Evolutionary conservation across 2,797 vertebrate species (phyloP), one percentile per base, ranked within the genome.

Genomic region (Microcaecilia unicolor): DNA sequence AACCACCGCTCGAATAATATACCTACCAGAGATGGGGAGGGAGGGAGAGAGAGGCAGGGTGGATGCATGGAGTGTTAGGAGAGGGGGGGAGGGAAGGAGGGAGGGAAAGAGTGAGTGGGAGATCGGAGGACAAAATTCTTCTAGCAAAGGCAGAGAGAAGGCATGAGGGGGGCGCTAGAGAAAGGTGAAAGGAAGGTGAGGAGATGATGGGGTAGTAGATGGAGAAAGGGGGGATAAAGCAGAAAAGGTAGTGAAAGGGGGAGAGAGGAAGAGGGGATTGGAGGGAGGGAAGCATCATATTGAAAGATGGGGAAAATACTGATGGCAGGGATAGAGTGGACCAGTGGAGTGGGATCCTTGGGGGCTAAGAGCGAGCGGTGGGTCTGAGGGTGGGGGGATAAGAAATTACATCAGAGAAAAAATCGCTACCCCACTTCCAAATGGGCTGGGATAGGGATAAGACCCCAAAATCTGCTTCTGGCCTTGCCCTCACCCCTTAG

Each of bases 21-120:
- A n/a, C n/a, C n/a, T 34, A 29, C 25, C 61, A 6, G 65, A 69
- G 52, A 71, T 74, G 15, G 67, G 55, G 60, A 10, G 43, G 42
- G 51, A 46, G 49, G 58, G 51, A 31, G 50, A 74, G 63, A 7
- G 61, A 78, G 76, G 2, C 80, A 78, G 31, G 62, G 82, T 32
- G 76, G 81, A 22, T 70, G 61, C 69, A 76, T 80, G 24, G 68
- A 61, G 4, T 41, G 39, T 11, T 65, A 53, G 30, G 33, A 25
- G 25, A 14, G 31, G 28, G 76, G 67, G 2, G 58, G 6, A 31
- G 41, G 41, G 30, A 38, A 37, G 22, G 41, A 48, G 27, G 24
- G 15, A 31, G 24, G 34, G 29, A 18, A 29, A 30, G 24, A 28
- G 13, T 26, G 22, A 26, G 31, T 21, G 31, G 25, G 34, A 25